A percentile compares a stretch with the other conserved stretches of the same genome.
These are phyloP conservation scores for Heterodera schachtii DNA, from an alignment of 1,140 invertebrate species.

Conservation along the genomic window DNA sequence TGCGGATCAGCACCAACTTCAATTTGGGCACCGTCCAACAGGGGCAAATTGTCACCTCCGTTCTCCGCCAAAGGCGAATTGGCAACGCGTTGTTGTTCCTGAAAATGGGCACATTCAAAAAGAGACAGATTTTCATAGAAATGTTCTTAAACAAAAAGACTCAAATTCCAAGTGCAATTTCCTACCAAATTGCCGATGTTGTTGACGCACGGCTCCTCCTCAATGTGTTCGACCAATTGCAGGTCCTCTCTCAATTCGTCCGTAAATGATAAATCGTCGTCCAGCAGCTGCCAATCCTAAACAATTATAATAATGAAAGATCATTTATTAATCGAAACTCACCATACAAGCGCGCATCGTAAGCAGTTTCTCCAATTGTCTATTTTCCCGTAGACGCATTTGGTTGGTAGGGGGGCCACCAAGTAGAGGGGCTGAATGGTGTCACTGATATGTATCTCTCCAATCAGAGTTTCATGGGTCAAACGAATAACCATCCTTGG, in stretches of 20 bases:
- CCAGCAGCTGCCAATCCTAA: conserved; percentile 35
- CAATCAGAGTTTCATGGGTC: no score
- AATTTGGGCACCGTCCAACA: background rate
- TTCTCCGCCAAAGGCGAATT: conserved; percentile 9
- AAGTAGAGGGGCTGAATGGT: conserved; percentile 94
- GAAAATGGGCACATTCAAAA: background rate
- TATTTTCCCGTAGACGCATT: conserved; percentile 99
- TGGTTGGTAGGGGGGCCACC: conserved; percentile 95
- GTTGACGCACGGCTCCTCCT: conserved; percentile 41
- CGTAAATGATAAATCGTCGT: conserved; percentile 4
- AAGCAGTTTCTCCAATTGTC: conserved; percentile 93
- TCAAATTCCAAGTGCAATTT: background rate
- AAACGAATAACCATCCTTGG: no score
- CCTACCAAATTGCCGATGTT: background rate
- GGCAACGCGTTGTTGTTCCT: background rate
- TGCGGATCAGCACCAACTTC: background rate
- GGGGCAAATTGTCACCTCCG: background rate
- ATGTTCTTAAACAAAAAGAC: background rate
- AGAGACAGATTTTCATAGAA: background rate
- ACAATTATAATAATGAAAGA: background rate
- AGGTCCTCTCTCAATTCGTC: conserved; percentile 38
- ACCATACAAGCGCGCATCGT: conserved; percentile 46
- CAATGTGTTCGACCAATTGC: conserved; percentile 42
- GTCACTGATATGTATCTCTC: conserved; percentile 71
- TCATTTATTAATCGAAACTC: background rate